Conservation (phyloP, 37 sponge, comb jelly and placozoan genomes). For the Ephydatia muelleri region DNA sequence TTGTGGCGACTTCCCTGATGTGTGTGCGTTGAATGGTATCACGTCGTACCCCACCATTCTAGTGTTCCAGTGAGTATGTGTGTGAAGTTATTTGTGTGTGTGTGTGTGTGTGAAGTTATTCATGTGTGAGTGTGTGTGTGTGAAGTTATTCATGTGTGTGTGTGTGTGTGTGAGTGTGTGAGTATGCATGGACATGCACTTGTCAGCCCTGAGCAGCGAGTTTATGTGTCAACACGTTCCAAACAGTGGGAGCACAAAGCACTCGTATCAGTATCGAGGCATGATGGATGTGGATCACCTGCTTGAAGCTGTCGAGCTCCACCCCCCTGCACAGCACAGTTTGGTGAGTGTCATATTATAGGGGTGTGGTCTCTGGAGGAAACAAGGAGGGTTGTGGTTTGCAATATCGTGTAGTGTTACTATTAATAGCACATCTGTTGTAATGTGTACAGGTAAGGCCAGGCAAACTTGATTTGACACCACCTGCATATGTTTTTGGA, state of each 20-base stretch:
- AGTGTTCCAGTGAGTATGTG: conserved; percentile 9
- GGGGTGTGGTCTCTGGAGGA: background rate
- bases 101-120: background rate
- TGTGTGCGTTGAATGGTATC: conserved; percentile 38
- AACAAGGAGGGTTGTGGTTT: too few relatives aligned
- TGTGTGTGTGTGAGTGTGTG: background rate
- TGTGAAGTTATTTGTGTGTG: too few relatives aligned
- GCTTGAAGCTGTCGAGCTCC: conserved; percentile 29
- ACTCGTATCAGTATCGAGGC: background rate
- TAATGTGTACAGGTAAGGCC: too few relatives aligned
- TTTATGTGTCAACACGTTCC: background rate
- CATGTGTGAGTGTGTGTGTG: background rate
- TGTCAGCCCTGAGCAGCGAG: too few relatives aligned
- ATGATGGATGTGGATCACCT: conserved; percentile 33
- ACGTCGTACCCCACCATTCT: conserved; percentile 55
- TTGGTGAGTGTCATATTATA: background rate
- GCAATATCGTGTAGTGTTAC: too few relatives aligned
- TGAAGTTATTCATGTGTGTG: background rate
- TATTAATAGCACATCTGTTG: too few relatives aligned
- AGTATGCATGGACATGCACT: background rate
- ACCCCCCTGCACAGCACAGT: background rate
- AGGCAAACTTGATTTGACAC: too few relatives aligned
- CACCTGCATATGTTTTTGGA: too few relatives aligned
- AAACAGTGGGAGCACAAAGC: background rate
- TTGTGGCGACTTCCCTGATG: conserved; percentile 65